Evolutionary conservation across 2,113 vertebrate genomes (phyloP).

Genomic region (Rhadina sibilatrix): DNA sequence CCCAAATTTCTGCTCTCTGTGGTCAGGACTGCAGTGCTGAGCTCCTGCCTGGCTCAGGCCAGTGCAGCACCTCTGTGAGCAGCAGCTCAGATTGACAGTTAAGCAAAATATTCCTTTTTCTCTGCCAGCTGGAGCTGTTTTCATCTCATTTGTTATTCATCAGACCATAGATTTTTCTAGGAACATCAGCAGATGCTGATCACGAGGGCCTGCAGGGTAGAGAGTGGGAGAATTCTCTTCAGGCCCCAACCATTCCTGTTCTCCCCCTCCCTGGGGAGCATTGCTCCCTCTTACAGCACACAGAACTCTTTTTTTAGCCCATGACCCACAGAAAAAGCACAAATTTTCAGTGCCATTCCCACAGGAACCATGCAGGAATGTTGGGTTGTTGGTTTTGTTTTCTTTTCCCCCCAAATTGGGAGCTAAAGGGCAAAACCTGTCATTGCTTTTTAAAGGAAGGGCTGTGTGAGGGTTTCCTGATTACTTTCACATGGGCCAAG

Average conservation of each 20-base stretch:
- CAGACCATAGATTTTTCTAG: slow-evolving; percentile 37
- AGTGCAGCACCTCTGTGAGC: background rate
- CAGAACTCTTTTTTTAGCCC: background rate
- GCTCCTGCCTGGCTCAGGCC: background rate
- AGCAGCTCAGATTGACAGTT: background rate
- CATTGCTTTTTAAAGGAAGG: background rate
- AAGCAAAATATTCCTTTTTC: slow-evolving; percentile 47
- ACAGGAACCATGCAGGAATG: background rate
- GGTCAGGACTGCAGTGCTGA: background rate
- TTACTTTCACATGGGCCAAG: background rate
- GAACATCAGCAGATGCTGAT: slow-evolving; percentile 38
- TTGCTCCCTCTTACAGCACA: background rate
- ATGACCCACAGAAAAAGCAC: background rate
- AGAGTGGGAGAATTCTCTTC: background rate
- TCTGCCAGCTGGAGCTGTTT: slow-evolving; percentile 59
- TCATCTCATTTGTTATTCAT: slow-evolving; percentile 6
- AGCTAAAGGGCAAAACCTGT: background rate
- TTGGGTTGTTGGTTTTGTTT: background rate
- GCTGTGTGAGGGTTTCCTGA: background rate
- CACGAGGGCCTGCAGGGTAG: background rate
- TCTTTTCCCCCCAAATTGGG: background rate
- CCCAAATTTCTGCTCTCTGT: background rate
- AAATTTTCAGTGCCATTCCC: background rate
- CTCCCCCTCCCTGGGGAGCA: background rate
- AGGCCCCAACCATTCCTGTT: background rate